A percentile compares a stretch with the other conserved stretches of the same genome.
phyloP scores from a whole-genome alignment of 2,113 vertebrate species.

The Rhinolophus ferrumequinum region DNA sequence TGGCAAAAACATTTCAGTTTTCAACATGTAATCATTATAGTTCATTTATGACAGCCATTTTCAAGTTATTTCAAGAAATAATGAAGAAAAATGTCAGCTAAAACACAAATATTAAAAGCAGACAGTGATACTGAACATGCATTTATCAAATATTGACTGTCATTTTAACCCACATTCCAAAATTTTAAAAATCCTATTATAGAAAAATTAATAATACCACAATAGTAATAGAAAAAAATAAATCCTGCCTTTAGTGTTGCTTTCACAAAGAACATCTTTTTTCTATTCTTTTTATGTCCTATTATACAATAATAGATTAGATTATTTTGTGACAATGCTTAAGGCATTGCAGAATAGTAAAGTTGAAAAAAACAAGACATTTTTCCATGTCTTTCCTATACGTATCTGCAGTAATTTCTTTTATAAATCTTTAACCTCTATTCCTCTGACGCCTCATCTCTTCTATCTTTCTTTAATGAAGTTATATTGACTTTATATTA shows the following conservation, averaged over 20 bases:
- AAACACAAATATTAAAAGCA: background rate
- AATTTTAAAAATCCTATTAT: background rate
- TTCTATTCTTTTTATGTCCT: background rate
- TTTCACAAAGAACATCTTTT: conserved; percentile 11
- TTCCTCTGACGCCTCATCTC: conserved; percentile 14
- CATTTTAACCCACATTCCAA: background rate
- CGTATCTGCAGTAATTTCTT: conserved; percentile 25
- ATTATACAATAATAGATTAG: background rate
- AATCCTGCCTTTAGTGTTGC: background rate
- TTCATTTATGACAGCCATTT: background rate
- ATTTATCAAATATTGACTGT: background rate
- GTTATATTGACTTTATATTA: conserved; percentile 65
- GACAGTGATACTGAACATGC: background rate
- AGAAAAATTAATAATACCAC: background rate
- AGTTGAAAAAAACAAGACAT: background rate
- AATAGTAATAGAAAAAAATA: background rate
- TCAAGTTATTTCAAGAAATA: background rate
- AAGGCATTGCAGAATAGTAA: background rate
- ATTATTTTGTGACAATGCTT: background rate
- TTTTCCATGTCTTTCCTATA: conserved; percentile 7
- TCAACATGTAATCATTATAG: background rate
- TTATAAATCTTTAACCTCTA: conserved; percentile 50
- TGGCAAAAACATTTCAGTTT: background rate
- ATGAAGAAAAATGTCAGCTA: background rate
- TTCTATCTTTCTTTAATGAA: conserved; percentile 33